Percentiles rank a stretch among this genome's conserved stretches.
Conservation (phyloP, 1,140 invertebrate genomes). For the Catajapyx aquilonaris region DNA sequence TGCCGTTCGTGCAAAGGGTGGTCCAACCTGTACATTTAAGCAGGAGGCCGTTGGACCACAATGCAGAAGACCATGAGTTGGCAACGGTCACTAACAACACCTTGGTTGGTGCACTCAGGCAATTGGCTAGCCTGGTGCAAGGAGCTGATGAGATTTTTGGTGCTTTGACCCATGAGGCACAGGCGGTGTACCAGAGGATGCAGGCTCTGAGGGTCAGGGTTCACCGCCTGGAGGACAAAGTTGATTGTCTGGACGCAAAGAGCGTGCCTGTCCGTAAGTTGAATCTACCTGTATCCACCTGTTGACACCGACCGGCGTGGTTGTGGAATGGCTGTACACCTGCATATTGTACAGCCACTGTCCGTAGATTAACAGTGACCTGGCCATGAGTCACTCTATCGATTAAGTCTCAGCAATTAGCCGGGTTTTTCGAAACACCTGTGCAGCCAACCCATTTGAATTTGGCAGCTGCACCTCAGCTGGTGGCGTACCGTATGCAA, state of each 20-base stretch:
- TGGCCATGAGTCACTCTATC: no score
- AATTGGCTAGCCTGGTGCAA: conserved; percentile 51
- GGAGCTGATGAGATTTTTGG: conserved; percentile 55
- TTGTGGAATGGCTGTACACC: no score
- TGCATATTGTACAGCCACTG: no score
- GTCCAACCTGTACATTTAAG: conserved; percentile 44
- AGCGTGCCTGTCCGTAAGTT: conserved; percentile 69
- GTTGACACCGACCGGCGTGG: no score
- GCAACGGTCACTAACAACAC: conserved; percentile 55
- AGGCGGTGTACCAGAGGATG: conserved; percentile 38
- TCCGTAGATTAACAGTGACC: no score
- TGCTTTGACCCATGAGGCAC: conserved; percentile 42
- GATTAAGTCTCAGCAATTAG: no score
- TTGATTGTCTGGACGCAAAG: conserved; percentile 44
- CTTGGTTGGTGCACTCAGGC: conserved; percentile 46
- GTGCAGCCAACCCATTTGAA: no score
- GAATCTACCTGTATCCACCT: no score
- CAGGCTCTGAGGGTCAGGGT: conserved; percentile 37
- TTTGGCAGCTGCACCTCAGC: no score
- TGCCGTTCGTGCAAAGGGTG: conserved; percentile 49
- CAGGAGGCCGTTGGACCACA: conserved; percentile 30
- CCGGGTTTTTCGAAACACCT: no score
- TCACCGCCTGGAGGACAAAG: conserved; percentile 31
- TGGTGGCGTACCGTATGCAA: no score
- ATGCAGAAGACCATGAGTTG: conserved; percentile 39